Base-by-base conservation (phyloP, 1,140 invertebrate genomes). In the Stratiolaelaps scimitus region DNA sequence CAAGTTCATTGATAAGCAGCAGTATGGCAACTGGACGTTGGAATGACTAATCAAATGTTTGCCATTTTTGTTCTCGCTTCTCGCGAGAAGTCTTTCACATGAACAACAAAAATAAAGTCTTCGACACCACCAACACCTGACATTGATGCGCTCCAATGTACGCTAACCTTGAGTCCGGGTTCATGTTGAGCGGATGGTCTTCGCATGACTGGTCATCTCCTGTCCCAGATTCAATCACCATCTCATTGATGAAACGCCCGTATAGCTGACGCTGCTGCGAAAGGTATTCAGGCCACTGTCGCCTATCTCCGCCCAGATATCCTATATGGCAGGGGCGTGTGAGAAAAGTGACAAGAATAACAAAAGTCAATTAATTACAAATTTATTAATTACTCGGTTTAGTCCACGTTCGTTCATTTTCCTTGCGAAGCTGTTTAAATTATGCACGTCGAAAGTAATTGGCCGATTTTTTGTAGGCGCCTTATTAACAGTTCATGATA, bases 241-340 rank as follows among this genome's bases (percentile, higher is more conserved):
- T 74, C 70, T 79, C 79, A 84, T 87, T 83, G 56, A 93, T 85
- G 75, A 92, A 91, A 70, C 88, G 86, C 19, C 68, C 67, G 65
- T 78, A 78, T 56, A 69, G 53, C 44, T 69, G 34, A 17, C 69
- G 69, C 30, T 69, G 68, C 34, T 69, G 48, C 40, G 65, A 40
- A 17, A 69, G 60, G 65, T 43, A 45, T 20, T 17, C 19, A 7
- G 34, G 56, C 69, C 69, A 69, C 64, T 69, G 45, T 28, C 34
- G 28, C 30, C 48, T 45, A 43, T 69, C 48, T 7, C 34, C 40
- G 5, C 64, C 56, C 15, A 69, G 40, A 45, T 69, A 69, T 17
- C 68, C 46, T 26, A 23, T 17, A 60, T 10, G 10, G 34, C 34
- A 40, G 34, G 10, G 4, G 34, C 34, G 34, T 10, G 10, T 10